A percentile compares a stretch with the other conserved stretches of the same genome.
Evolutionary conservation across 1,140 invertebrate genomes (phyloP).

Genomic region (Tetramorium parvispinum): DNA sequence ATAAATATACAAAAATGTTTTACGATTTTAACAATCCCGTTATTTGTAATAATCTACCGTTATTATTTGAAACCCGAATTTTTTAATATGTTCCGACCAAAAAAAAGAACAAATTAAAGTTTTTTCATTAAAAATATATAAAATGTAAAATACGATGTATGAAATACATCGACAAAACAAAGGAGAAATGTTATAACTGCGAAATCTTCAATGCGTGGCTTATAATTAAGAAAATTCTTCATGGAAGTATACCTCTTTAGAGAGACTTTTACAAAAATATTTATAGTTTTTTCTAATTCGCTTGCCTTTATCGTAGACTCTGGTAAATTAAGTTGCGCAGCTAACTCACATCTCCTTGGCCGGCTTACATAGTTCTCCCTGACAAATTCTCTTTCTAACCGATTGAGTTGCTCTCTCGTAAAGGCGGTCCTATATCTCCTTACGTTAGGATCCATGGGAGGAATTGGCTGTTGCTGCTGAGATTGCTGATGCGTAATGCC

Average conservation of each 20-base stretch:
- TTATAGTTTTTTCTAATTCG: neutral
- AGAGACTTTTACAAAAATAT: neutral
- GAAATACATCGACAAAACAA: neutral
- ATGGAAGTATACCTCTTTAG: neutral
- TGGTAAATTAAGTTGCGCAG: constrained; percentile 95
- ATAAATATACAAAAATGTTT: neutral
- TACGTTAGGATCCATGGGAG: constrained; percentile 88
- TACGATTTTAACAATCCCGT: neutral
- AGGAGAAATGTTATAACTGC: neutral
- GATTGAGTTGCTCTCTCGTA: constrained; percentile 96
- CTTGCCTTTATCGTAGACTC: constrained; percentile 99
- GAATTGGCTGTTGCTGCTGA: constrained; percentile 71
- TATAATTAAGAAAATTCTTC: neutral
- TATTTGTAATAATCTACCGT: no score
- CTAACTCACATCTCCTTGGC: constrained; percentile 97
- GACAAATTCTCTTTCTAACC: constrained; percentile 98
- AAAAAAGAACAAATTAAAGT: neutral
- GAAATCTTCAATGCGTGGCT: neutral
- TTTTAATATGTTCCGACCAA: neutral
- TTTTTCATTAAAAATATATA: neutral
- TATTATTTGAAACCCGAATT: neutral
- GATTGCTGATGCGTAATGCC: neutral
- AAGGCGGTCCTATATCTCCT: constrained; percentile 99
- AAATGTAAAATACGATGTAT: neutral
- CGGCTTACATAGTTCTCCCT: constrained; percentile 99